Base-by-base conservation (phyloP, 2,113 vertebrate species). In the Jacana jacana region DNA sequence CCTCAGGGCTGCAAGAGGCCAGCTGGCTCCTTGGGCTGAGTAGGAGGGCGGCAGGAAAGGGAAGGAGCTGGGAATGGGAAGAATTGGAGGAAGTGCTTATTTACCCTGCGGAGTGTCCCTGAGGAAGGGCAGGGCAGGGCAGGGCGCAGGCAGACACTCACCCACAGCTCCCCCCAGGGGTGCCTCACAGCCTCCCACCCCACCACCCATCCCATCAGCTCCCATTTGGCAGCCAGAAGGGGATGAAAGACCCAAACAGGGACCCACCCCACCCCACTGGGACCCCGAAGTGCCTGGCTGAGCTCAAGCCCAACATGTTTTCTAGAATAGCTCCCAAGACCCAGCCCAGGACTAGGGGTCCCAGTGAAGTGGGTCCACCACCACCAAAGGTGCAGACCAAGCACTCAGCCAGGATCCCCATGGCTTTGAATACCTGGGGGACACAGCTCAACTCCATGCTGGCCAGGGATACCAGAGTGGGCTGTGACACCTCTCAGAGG, bases 51-150 rank as follows among this genome's bases (percentile, higher is more conserved):
- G 71, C 91, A 96, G 96, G 96, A 96, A 97, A 94, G 58, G 96
- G 96, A 96, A 97, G 94, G 96, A 93, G 96, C 91, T 93, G 70
- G 52, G 0, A 86, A 70, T 73, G 85, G 81, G 95, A 97, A 96
- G 94, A 97, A 96, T 97, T 96, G 95, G 55, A 86, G 96, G 96
- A 97, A 97, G 85, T 35, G 90, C 71, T 94, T 96, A 96, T 95
- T 97, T 97, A 96, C 87, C 87, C 91, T 2, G 25, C 0, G 10
- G 84, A 95, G 91, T 52, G 54, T 96, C 95, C 93, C 94, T 24
- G 10, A 86, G 95, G 94, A 96, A 95, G 96, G 96, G 96, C 87
- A 80, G 89, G 75, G 81, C 80, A 92, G 79, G 85, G 85, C 84
- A 81, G 3, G 3, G 84, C 44, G 1, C 58, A 76, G 84, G 49